A percentile compares a stretch with the other conserved stretches of the same genome.
phyloP scores from a whole-genome alignment of 2,797 vertebrate genomes.

The Etheostoma nigrum region DNA sequence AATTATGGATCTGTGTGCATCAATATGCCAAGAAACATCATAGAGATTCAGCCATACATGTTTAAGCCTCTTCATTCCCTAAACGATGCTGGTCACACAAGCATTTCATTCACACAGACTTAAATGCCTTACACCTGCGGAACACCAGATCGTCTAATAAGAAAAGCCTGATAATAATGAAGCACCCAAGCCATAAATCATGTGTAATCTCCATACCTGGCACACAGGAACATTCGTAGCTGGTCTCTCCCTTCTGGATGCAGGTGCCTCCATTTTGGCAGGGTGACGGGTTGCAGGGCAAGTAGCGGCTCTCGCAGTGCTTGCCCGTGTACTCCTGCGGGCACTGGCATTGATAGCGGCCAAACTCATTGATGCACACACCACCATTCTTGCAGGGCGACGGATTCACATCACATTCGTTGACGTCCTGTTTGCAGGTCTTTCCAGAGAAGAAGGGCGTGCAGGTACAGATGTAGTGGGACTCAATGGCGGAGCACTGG shows the following conservation, averaged over 20 bases:
- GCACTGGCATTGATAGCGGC: slow-evolving; percentile 91
- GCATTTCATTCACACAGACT: not conserved
- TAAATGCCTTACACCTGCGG: not conserved
- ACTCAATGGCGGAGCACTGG: slow-evolving; percentile 88
- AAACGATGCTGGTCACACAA: not conserved
- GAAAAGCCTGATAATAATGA: not conserved
- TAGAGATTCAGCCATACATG: no score
- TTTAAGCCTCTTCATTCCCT: no score
- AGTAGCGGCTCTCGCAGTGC: slow-evolving; percentile 92
- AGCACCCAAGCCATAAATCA: not conserved
- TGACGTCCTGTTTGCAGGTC: slow-evolving; percentile 92
- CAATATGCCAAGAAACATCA: no score
- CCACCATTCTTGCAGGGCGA: slow-evolving; percentile 89
- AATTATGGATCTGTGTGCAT: no score
- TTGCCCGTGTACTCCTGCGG: slow-evolving; percentile 86
- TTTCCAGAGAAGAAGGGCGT: slow-evolving; percentile 88
- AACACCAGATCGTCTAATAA: not conserved
- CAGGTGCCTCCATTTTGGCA: slow-evolving; percentile 92
- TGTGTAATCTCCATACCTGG: slow-evolving; percentile 85
- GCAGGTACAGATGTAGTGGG: slow-evolving; percentile 90
- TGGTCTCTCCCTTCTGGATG: slow-evolving; percentile 89
- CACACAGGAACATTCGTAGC: slow-evolving; percentile 92
- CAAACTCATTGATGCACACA: slow-evolving; percentile 89
- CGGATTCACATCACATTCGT: slow-evolving; percentile 87
- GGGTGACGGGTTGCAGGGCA: slow-evolving; percentile 91